These are phyloP conservation scores for Lamellibrachia luymesi DNA, from an alignment of 1,140 invertebrate species.

Conservation along the genomic window DNA sequence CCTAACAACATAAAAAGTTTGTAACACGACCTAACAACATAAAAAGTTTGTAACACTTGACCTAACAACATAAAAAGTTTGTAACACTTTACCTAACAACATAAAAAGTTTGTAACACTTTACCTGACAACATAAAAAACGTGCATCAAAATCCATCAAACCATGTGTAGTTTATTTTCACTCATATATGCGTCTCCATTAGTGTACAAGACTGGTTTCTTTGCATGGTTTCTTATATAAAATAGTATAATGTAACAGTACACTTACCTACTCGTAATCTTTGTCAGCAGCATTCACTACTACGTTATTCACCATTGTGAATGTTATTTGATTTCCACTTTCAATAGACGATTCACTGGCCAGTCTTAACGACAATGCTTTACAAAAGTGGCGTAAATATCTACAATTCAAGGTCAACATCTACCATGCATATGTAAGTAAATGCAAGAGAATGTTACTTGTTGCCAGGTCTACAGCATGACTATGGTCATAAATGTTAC, in stretches of 20 bases:
- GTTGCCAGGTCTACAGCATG: neutral
- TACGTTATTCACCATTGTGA: neutral
- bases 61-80: neutral
- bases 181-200: neutral
- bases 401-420: slow-evolving; percentile 68
- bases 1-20: too few species aligned
- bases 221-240: neutral
- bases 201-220: neutral
- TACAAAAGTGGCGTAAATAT: slow-evolving; percentile 70
- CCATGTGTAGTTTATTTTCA: neutral
- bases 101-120: neutral
- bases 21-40: too few species aligned
- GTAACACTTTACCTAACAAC: too few species aligned
- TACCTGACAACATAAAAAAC: neutral
- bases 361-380: slow-evolving; percentile 61
- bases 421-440: slow-evolving; percentile 68
- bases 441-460: neutral
- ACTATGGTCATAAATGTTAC: too few species aligned
- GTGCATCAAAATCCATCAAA: neutral
- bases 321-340: neutral
- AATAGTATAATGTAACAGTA: neutral
- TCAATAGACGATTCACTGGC: slow-evolving; percentile 61
- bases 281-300: neutral
- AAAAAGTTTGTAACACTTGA: neutral
- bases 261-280: neutral